A percentile compares a stretch with the other conserved stretches of the same genome.
phyloP scores from a whole-genome alignment of 2,113 vertebrate species.

The Galemys pyrenaicus region DNA sequence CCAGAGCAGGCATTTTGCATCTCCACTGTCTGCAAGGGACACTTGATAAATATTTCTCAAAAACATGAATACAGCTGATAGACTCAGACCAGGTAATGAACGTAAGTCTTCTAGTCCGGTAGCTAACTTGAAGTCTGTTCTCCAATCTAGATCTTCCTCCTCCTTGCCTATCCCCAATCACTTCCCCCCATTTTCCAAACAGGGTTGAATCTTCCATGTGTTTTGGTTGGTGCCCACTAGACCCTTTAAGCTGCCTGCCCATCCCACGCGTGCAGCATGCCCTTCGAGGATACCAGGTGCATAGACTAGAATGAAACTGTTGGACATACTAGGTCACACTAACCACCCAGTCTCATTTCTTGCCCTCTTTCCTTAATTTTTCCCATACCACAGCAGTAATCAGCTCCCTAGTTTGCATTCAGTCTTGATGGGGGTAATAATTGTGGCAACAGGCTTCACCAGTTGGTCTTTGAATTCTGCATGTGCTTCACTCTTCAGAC shows the following conservation, averaged over 20 bases:
- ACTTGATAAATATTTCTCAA: background rate
- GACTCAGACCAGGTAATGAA: background rate
- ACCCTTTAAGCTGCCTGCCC: background rate
- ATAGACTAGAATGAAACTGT: rapidly evolving
- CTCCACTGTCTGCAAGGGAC: background rate
- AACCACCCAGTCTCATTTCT: background rate
- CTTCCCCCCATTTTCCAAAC: background rate
- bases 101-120: background rate
- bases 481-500: background rate
- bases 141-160: background rate
- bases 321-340: rapidly evolving
- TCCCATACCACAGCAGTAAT: too few species aligned
- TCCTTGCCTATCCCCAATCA: background rate
- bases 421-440: too few species aligned
- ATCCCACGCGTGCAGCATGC: too few species aligned
- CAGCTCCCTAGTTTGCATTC: too few species aligned
- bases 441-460: too few species aligned
- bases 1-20: background rate
- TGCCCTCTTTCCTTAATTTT: background rate
- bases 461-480: background rate
- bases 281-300: rapidly evolving
- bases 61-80: too few species aligned
- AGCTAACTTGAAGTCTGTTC: background rate
- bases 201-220: background rate
- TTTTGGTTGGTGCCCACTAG: background rate